Conservation (phyloP, 2,888 invertebrate genomes). For the Doris montereyensis region DNA sequence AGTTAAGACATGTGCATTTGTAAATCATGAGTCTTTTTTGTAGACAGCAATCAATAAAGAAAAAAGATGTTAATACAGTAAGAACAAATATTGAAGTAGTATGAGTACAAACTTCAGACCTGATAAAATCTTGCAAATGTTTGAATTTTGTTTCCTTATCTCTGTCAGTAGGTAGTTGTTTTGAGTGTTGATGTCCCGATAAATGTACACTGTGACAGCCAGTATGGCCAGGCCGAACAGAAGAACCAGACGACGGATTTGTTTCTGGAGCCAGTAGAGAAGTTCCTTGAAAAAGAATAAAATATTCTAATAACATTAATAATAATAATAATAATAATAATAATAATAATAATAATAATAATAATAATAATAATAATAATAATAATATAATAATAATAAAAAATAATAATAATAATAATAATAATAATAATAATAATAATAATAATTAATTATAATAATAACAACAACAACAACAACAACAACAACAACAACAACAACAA, state of each 20-base stretch:
- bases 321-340: not conserved
- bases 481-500: no score
- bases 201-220: conserved; percentile 69
- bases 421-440: no score
- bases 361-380: no score
- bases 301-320: not conserved
- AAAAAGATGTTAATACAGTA: not conserved
- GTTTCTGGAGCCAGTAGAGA: conserved; percentile 74
- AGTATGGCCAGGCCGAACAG: conserved; percentile 69
- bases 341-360: not conserved
- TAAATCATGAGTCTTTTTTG: no score
- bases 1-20: no score
- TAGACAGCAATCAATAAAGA: no score
- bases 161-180: conserved; percentile 74
- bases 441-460: no score
- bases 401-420: no score
- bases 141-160: conserved; percentile 72
- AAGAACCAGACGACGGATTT: conserved; percentile 73
- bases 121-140: conserved; percentile 47
- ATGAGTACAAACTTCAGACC: no score
- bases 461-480: no score
- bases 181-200: conserved; percentile 73
- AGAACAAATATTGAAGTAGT: no score
- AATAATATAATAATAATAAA: no score
- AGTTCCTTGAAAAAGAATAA: conserved; percentile 65